Base-by-base conservation (phyloP, 2,888 invertebrate species). In the Meliscaeva auricollis region DNA sequence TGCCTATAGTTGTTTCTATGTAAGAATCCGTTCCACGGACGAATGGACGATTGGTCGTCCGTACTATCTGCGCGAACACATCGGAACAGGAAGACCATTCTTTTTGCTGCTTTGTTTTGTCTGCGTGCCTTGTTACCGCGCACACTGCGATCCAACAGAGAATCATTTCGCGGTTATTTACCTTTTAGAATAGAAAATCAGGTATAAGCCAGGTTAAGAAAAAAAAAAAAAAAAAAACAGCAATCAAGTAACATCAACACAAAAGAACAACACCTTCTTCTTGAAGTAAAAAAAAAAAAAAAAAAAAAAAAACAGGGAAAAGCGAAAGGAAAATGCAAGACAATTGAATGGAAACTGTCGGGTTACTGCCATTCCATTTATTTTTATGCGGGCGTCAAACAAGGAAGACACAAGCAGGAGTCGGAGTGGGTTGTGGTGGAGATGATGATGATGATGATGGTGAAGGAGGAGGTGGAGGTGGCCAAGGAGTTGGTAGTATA, bases 31-130 rank as follows among this genome's bases (percentile, higher is more conserved):
- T 64, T 64, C 46, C 32, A 32, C 44, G 44, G 44, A 11, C 26
- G 60, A 35, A 15, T 17, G 60, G 44, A 26, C 64, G 64, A 22
- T 44, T 56, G 52, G 44, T 11, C 41, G 75, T 56, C 50, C 50
- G 60, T 52, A 68, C 68, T 85, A 85, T 85, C 85, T 76, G 13
- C 38, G 64, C 70, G 22, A 73, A 77, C 60, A 77, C 85, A 85
- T 85, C 85, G 85, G 85, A 85, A 85, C 85, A 85, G 85, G 85
- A 85, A 85, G 85, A 85, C 81, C 85, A 85, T 81, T 85, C 56
- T 66, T 64, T 76, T 30, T 54, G 44, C 35, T 66, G 60, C 50
- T 81, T 76, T 85, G 76, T 81, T 85, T 77, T 77, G 81, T 85
- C 73, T 85, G 80, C 81, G 85, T 85, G 68, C 81, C 85, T 85